These are phyloP conservation scores for Miichthys miiuy DNA, from an alignment of 2,797 vertebrate species.

Conservation along the genomic window DNA sequence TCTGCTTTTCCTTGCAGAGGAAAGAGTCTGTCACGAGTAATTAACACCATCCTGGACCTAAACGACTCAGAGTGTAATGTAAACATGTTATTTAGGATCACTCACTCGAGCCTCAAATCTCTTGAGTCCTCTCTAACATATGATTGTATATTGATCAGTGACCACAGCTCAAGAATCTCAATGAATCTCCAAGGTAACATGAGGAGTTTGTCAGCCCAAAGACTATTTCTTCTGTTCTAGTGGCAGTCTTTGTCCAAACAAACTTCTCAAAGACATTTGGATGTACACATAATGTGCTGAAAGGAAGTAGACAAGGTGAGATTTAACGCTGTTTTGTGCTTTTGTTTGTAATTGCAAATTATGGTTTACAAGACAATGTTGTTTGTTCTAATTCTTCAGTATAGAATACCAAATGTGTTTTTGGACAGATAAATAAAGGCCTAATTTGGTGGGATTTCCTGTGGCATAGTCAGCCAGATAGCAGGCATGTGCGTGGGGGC, in stretches of 20 bases:
- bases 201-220: background rate
- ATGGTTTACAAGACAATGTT: background rate
- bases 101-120: conserved; percentile 1
- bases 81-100: conserved; percentile 21
- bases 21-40: background rate
- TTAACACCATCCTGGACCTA: background rate
- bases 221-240: background rate
- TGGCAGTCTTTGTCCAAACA: background rate
- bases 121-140: conserved; percentile 7
- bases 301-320: background rate
- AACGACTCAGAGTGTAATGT: background rate
- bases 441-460: conserved; percentile 10
- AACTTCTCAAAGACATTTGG: background rate
- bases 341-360: background rate
- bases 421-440: background rate
- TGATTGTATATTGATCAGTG: conserved; percentile 27
- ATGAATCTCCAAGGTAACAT: background rate
- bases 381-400: background rate
- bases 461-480: background rate
- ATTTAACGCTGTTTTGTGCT: background rate
- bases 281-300: too few relatives aligned
- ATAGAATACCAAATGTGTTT: background rate
- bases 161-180: conserved; percentile 4
- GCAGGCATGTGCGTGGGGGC: background rate
- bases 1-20: background rate